Evolutionary conservation across 2,888 invertebrate genomes (phyloP).

Genomic region (Napeogenes inachia): DNA sequence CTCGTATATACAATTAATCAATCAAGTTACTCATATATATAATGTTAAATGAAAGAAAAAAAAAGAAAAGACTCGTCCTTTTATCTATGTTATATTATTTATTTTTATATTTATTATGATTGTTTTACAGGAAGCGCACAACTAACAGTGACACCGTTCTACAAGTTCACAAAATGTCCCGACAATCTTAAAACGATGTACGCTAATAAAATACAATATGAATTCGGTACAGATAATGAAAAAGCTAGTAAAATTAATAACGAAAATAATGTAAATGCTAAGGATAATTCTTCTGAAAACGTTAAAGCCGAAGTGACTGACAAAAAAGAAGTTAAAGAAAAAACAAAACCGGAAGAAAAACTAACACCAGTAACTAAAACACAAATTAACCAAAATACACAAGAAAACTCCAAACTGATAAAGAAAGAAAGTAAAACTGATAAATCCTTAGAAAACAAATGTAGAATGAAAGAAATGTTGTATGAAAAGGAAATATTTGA

Average conservation of each 20-base stretch:
- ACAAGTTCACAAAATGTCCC: constrained; percentile 53
- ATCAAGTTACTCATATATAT: too few relatives aligned
- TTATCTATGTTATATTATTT: too few relatives aligned
- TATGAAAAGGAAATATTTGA: constrained; percentile 1
- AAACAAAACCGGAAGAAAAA: constrained; percentile 14
- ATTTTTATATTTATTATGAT: constrained; percentile 9
- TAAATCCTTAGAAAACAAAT: constrained; percentile 6
- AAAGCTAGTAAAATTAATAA: constrained; percentile 8
- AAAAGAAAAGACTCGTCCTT: too few relatives aligned
- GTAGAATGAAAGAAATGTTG: neutral
- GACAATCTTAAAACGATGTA: constrained; percentile 44
- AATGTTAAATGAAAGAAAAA: too few relatives aligned
- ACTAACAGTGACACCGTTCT: constrained; percentile 47
- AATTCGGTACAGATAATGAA: constrained; percentile 10
- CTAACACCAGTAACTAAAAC: constrained; percentile 5
- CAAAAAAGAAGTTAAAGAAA: neutral
- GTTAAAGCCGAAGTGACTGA: neutral
- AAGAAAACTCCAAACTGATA: constrained; percentile 1
- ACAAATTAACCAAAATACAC: neutral
- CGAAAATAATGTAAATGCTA: constrained; percentile 1
- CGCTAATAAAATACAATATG: constrained; percentile 27
- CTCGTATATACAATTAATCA: too few relatives aligned
- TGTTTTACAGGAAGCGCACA: constrained; percentile 49
- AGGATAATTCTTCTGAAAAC: neutral
- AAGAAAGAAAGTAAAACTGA: constrained; percentile 10